Evolutionary conservation across 2,113 vertebrate species (phyloP), one percentile per base, ranked within the genome.

Genomic region (Piliocolobus tephrosceles): DNA sequence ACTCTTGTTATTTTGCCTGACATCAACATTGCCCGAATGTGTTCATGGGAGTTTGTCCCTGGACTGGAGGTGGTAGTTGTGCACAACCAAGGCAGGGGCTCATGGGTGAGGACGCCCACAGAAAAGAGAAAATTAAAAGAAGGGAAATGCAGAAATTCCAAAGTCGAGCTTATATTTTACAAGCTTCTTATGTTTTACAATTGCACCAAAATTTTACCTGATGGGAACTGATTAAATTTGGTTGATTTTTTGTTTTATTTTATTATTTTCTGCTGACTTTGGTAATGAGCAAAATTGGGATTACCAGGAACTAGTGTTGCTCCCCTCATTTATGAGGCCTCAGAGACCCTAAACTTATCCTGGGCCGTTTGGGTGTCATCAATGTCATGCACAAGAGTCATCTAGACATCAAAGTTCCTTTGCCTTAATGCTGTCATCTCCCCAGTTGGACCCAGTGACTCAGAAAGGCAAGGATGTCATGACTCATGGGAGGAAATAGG

Each of bases 201-300:
- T 40, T 22, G 90, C 27, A 90, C 27, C 84, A 87, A 70, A 84
- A 89, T 35, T 94, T 66, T 50, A 88, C 30, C 85, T 85, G n/a
- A 78, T n/a, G 25, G 35, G 27, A 96, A 90, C 16, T 84, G 35
- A 58, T 66, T 40, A 80, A 35, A 92, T 81, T 57, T 64, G 40
- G 0, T 8, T 66, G n/a, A 52, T 85, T 18, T 27, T 84, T 84
- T 75, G 6, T 30, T 81, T 64, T 89, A 43, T 13, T 47, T 50
- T 47, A 13, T 76, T 25, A 3, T 95, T 14, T 10, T 93, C 52
- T 75, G 4, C 27, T 75, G 23, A 27, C 23, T 73, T 84, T 91
- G 14, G 14, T 79, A 83, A 88, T 16, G 11, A 57, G 38, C 66
- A 25, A 68, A 72, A 87, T 40, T 76, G 14, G 3, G 30, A 72